Evolutionary conservation across 1,140 invertebrate species (phyloP), one percentile per base, ranked within the genome.

Genomic region (Argopecten irradians): DNA sequence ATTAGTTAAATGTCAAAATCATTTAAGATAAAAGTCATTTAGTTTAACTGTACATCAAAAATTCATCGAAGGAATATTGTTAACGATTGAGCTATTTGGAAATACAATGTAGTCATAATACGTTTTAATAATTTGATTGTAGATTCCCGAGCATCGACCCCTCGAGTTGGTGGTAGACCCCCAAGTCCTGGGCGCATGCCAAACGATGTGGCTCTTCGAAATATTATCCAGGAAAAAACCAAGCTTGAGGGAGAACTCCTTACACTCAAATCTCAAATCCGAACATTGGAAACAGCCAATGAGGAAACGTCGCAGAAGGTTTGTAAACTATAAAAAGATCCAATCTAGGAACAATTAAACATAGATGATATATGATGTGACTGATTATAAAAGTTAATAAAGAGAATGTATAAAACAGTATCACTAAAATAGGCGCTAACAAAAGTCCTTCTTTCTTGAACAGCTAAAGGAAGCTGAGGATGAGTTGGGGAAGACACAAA

Each of bases 171-270:
- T 22, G 86, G 90, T 28, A 35, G 92, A 87, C 91, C 92, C 33
- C 91, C 91, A 0, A 93, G 93, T 85, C 91, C 91, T 8, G 90
- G 89, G n/a, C 87, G 93, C 19, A 88, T 91, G 46, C 86, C 93
- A 35, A 93, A 91, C 89, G 93, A 93, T 90, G 84, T 94, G 46
- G 91, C 92, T n/a, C 83, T 94, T 32, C 91, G 93, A 39, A 93
- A 93, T 84, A 93, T 94, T 34, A 94, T 94, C 34, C 92, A 92
- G 43, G 93, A 94, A 36, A 94, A 94, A 84, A 94, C 94, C 7
- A 94, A 94, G 87, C 90, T 94, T 22, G 94, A 94, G 83, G 91
- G 90, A 32, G 94, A 94, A 91, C 86, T 94, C 33, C 87, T 94
- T 11, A 86, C 91, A 5, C 87, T 93, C 33, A 92, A 92, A 34